Conservation (phyloP, 1,140 invertebrate species). For the Mercenaria mercenaria region DNA sequence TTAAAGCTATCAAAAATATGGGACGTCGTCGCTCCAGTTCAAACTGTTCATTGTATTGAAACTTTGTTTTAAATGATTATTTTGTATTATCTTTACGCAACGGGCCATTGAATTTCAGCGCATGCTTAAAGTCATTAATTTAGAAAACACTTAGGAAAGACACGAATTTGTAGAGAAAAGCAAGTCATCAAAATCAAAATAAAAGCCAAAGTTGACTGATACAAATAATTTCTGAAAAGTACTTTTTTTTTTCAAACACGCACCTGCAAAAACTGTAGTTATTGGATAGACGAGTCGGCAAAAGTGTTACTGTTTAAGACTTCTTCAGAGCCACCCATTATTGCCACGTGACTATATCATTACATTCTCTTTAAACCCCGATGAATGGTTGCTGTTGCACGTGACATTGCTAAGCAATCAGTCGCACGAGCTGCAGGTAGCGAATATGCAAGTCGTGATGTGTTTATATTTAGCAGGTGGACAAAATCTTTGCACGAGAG, state of each 20-base stretch:
- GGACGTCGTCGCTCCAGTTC: background rate
- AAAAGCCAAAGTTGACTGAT: slow-evolving; percentile 10
- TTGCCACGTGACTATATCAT: slow-evolving; percentile 42
- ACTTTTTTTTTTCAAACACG: slow-evolving; percentile 15
- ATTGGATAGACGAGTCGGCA: background rate
- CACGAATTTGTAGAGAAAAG: background rate
- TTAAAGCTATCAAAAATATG: background rate
- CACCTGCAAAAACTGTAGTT: slow-evolving; percentile 27
- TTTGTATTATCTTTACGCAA: background rate
- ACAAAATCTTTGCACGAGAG: slow-evolving; percentile 21
- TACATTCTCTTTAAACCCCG: slow-evolving; percentile 45
- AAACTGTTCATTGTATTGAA: background rate
- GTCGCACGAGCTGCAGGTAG: slow-evolving; percentile 45
- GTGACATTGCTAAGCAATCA: slow-evolving; percentile 51
- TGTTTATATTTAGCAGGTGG: slow-evolving; percentile 63
- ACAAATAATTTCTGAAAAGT: background rate
- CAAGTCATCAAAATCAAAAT: slow-evolving; percentile 6
- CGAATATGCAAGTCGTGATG: slow-evolving; percentile 15
- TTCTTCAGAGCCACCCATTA: background rate
- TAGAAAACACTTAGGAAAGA: background rate
- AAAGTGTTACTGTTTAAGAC: slow-evolving; percentile 13
- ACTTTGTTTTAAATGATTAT: background rate
- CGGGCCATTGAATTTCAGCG: background rate
- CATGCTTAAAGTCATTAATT: background rate
- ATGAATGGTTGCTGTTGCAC: slow-evolving; percentile 49